phyloP scores from a whole-genome alignment of 2,113 vertebrate genomes.

The Charadrius vociferus region DNA sequence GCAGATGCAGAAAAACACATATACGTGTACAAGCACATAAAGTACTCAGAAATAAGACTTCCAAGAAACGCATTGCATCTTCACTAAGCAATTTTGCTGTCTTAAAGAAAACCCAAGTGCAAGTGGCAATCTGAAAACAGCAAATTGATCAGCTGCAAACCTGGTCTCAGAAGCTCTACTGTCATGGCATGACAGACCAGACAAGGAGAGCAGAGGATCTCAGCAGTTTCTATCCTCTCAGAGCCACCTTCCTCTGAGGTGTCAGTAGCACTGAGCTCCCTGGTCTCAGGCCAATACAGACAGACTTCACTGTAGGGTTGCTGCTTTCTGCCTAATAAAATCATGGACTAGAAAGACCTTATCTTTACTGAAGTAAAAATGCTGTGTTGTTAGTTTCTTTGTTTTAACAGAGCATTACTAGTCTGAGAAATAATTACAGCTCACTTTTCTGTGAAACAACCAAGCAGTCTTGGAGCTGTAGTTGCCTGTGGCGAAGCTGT shows the following conservation, averaged over 20 bases:
- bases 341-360: not conserved
- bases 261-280: not conserved
- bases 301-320: not conserved
- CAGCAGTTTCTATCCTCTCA: not conserved
- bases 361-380: not conserved
- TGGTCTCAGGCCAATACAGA: not conserved
- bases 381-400: not conserved
- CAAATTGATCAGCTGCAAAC: not conserved
- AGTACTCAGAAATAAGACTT: not conserved
- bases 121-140: not conserved
- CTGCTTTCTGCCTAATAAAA: not conserved
- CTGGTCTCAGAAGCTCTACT: not conserved
- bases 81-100: not conserved
- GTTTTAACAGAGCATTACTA: not conserved
- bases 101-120: not conserved
- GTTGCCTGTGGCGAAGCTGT: not conserved
- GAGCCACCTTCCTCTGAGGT: not conserved
- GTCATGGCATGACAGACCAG: rapidly evolving
- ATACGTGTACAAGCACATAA: not conserved
- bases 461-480: not conserved
- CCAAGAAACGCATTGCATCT: not conserved
- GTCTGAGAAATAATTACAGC: not conserved
- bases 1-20: not conserved
- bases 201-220: not conserved
- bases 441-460: not conserved